phyloP scores from a whole-genome alignment of 2,888 invertebrate species.

The Sminthurides aquaticus region DNA sequence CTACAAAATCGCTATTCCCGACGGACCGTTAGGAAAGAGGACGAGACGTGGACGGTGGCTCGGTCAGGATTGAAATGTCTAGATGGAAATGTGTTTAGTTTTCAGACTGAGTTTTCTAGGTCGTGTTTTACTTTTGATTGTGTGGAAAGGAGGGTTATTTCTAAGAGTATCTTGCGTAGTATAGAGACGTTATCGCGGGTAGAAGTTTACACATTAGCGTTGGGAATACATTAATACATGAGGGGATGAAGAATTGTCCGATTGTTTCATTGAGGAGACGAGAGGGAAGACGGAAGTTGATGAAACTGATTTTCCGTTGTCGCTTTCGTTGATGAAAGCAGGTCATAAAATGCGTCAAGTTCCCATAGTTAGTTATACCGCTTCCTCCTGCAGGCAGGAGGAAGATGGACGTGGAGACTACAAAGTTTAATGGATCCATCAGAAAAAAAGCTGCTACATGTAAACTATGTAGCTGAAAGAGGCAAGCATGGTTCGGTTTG shows the following conservation, averaged over 20 bases:
- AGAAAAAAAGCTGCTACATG: not conserved
- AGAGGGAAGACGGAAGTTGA: constrained; percentile 14
- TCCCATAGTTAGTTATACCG: not conserved
- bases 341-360: constrained; percentile 12
- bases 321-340: constrained; percentile 23
- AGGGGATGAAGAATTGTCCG: not conserved
- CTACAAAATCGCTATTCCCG: too few relatives aligned
- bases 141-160: constrained; percentile 8
- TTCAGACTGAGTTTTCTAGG: constrained; percentile 14
- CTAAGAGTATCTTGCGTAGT: not conserved
- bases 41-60: not conserved
- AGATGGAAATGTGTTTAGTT: constrained; percentile 3
- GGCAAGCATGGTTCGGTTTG: not conserved
- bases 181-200: not conserved
- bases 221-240: too few relatives aligned
- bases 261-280: not conserved
- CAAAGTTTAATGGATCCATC: too few relatives aligned
- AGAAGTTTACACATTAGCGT: not conserved
- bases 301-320: constrained; percentile 9
- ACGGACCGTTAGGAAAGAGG: too few relatives aligned
- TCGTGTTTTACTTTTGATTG: constrained; percentile 24
- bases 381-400: not conserved
- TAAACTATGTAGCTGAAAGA: not conserved
- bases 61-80: constrained; percentile 3
- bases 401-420: too few relatives aligned